phyloP scores from a whole-genome alignment of 2,113 vertebrate species.

The Catagonus wagneri region DNA sequence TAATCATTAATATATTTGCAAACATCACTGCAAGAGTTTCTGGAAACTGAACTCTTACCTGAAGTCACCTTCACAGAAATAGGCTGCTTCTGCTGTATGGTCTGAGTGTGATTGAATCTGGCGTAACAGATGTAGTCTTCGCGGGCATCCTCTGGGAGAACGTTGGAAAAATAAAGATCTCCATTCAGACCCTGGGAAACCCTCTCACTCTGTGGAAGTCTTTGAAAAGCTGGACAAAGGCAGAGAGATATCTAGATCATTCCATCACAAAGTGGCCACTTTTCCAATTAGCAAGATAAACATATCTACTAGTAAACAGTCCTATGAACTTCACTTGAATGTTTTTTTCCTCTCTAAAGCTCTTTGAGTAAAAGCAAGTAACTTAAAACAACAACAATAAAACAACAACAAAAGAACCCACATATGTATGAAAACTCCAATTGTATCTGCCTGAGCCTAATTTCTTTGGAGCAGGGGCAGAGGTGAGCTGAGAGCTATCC shows the following conservation, averaged over 20 bases:
- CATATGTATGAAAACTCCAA: not conserved
- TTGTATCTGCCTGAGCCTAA: not conserved
- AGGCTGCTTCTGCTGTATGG: constrained; percentile 99
- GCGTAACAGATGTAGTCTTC: constrained; percentile 99
- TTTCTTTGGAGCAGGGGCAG: not conserved
- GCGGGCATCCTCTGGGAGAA: constrained; percentile 93
- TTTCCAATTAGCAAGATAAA: constrained; percentile 44
- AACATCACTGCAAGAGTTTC: constrained; percentile 14
- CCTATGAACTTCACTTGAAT: not conserved
- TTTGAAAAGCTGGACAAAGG: constrained; percentile 93
- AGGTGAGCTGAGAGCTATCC: not conserved
- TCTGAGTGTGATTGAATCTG: constrained; percentile 98
- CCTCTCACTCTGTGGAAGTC: constrained; percentile 93
- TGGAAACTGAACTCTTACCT: constrained; percentile 90
- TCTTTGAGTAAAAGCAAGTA: constrained; percentile 46
- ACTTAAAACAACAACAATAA: not conserved
- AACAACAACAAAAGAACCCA: not conserved
- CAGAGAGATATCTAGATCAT: constrained; percentile 61
- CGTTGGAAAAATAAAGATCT: constrained; percentile 98
- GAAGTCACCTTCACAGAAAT: constrained; percentile 95
- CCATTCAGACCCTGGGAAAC: constrained; percentile 98
- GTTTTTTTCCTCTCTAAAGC: not conserved
- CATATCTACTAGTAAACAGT: not conserved
- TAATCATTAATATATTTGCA: constrained; percentile 1
- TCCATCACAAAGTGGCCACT: not conserved